A percentile compares a stretch with the other conserved stretches of the same genome.
phyloP scores from a whole-genome alignment of 2,113 vertebrate species.

The Ia io region DNA sequence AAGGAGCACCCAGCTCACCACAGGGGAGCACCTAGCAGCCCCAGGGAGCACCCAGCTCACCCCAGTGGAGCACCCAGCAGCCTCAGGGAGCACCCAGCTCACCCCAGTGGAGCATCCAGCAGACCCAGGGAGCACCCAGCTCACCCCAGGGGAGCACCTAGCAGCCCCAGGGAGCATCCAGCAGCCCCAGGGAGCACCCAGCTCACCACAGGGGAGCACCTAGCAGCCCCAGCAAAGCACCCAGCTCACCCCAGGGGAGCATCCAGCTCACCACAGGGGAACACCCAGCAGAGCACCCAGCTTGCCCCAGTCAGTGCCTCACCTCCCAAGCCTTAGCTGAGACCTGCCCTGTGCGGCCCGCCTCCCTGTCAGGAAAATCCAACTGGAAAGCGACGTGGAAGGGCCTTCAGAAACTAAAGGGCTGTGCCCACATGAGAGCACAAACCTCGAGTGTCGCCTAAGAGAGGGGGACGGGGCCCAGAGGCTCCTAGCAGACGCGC shows the following conservation, averaged over 20 bases:
- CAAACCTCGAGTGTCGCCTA: neutral
- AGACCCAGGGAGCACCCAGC: neutral
- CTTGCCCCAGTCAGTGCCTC: neutral
- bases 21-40: neutral
- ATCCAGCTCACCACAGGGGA: neutral
- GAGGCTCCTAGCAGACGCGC: neutral
- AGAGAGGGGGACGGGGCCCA: neutral
- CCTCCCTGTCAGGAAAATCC: neutral
- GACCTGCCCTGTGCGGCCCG: neutral
- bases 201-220: neutral
- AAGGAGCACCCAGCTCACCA: no score
- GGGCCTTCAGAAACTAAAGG: neutral
- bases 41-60: neutral
- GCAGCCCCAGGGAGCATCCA: neutral
- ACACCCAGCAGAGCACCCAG: neutral
- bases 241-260: no score
- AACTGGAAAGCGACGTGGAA: rapidly evolving
- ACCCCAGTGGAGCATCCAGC: neutral
- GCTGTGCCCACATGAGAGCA: rapidly evolving
- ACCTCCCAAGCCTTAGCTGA: neutral
- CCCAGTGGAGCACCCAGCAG: no score
- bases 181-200: neutral
- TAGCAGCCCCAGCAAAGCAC: neutral
- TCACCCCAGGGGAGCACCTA: neutral
- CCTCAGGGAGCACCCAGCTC: neutral